Base-by-base conservation (phyloP, 2,797 vertebrate species). In the Lacerta bilineata region DNA sequence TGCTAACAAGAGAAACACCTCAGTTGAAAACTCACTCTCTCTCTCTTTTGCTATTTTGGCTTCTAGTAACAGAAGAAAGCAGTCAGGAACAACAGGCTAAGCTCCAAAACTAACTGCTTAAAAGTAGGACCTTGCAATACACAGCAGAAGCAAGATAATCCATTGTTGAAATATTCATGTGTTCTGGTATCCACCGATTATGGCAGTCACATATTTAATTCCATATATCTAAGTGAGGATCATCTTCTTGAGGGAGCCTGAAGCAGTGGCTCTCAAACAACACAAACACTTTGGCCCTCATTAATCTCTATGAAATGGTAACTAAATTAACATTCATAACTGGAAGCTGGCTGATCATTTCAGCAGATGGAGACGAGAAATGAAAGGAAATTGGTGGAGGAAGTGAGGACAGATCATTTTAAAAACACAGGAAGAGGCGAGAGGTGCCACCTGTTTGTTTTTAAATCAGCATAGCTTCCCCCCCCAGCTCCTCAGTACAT, bases 261-360 rank as follows among this genome's bases (percentile, higher is more conserved):
- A 78, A 77, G 59, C 75, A 39, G 36, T 41, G 10, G 36, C 36
- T 81, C 80, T 66, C 59, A 18, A 9, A 50, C 33, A 68, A 33
- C 66, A 50, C 7, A 68, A 71, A 84, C 5, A 18, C 27, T 75
- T 23, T 75, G 23, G 41, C 50, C 23, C 7, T 36, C 71, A 82
- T 75, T 87, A 81, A 87, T 75, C 29, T 81, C 39, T 74, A 39
- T 43, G 59, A 82, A 87, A 76, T 64, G 25, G 33, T 86, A 61
- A 72, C 69, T 80, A 72, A 80, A 80, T 87, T 87, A 80, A 61
- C 78, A 80, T 80, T 80, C 46, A 87, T 71, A 87, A 80, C 78
- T 87, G 61, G 29, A 86, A 36, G 64, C 9, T 68, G 66, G 85
- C 46, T 80, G 66, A 59, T 80, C 55, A 72, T 80, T 87, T 80